Conservation (phyloP, 1,140 invertebrate species). For the Helicorthomorpha holstii region DNA sequence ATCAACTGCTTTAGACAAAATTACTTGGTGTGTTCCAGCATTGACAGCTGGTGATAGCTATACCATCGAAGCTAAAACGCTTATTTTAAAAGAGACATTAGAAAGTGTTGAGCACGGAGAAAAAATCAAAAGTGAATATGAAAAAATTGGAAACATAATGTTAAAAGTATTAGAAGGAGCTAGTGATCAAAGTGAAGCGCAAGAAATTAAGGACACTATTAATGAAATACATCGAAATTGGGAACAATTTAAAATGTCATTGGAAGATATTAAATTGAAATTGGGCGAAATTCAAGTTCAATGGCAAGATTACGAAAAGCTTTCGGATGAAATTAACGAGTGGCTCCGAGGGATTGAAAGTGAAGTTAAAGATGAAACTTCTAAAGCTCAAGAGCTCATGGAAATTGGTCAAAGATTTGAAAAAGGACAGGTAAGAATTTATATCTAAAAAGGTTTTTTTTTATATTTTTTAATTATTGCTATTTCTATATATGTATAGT, state of each 20-base stretch:
- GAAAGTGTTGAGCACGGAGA: slow-evolving; percentile 37
- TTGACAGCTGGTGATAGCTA: slow-evolving; percentile 70
- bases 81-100: slow-evolving; percentile 49
- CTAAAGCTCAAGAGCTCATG: slow-evolving; percentile 14
- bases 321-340: slow-evolving; percentile 16
- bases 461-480: too few relatives aligned
- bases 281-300: slow-evolving; percentile 52
- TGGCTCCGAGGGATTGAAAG: slow-evolving; percentile 80
- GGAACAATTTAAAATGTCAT: not conserved
- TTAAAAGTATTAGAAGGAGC: not conserved
- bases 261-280: slow-evolving; percentile 40
- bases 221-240: not conserved
- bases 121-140: slow-evolving; percentile 1
- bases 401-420: not conserved
- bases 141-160: not conserved
- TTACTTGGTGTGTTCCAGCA: slow-evolving; percentile 79
- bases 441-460: too few relatives aligned
- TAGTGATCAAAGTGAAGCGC: too few relatives aligned
- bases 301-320: slow-evolving; percentile 47
- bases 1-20: slow-evolving; percentile 62
- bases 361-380: slow-evolving; percentile 49
- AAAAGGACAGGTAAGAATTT: too few relatives aligned
- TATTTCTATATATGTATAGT: too few relatives aligned
- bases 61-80: slow-evolving; percentile 78
- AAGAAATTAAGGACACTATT: not conserved